Percentiles rank a stretch among this genome's conserved stretches.
These are phyloP conservation scores for Formicarius rufipectus DNA, from an alignment of 2,113 vertebrate genomes.

Conservation along the genomic window DNA sequence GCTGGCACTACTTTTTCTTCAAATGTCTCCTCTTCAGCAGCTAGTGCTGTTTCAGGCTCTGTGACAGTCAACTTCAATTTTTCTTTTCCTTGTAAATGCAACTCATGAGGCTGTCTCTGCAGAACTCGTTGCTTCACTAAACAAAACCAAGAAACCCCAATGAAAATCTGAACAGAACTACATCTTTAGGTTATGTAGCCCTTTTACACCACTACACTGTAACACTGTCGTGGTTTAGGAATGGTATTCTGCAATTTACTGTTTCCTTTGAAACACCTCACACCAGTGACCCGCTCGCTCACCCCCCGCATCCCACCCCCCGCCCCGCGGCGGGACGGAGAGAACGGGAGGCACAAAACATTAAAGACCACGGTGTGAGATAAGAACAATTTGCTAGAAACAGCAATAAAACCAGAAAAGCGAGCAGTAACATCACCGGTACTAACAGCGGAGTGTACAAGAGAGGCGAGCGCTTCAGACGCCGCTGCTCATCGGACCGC, in stretches of 20 bases:
- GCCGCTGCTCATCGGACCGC: background rate
- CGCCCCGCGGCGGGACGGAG: background rate
- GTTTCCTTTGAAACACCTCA: background rate
- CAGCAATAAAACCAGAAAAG: background rate
- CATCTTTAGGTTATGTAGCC: background rate
- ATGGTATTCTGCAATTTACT: background rate
- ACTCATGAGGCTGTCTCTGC: slow-evolving; percentile 70
- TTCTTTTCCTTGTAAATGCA: slow-evolving; percentile 54
- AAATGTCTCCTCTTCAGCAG: background rate
- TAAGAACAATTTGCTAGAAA: background rate
- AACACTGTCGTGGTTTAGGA: accelerated
- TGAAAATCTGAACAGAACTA: background rate
- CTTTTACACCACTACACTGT: background rate
- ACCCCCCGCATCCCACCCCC: background rate
- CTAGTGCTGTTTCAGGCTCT: slow-evolving; percentile 12
- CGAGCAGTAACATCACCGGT: background rate
- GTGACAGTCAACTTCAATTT: slow-evolving; percentile 72
- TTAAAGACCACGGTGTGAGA: background rate
- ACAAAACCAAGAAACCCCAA: background rate
- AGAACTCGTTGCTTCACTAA: slow-evolving; percentile 82
- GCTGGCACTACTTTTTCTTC: background rate
- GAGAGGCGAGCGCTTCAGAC: background rate
- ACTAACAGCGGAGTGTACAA: background rate
- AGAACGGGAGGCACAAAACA: background rate
- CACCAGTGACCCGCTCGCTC: accelerated